Evolutionary conservation across 2,113 vertebrate genomes (phyloP).

Genomic region (Morone saxatilis): DNA sequence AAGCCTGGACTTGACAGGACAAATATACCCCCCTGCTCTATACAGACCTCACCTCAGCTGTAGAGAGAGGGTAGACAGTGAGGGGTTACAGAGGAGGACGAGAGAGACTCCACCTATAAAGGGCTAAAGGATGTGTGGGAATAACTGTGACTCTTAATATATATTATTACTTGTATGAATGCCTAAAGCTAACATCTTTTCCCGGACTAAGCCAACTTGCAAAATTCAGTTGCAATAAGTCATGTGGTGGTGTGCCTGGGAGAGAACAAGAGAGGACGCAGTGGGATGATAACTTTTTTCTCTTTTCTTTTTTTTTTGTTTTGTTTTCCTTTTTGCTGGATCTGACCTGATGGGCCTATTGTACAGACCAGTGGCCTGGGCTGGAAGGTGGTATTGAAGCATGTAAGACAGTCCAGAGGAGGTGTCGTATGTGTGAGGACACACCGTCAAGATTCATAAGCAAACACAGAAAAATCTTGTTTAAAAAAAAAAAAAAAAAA

Average conservation of each 20-base stretch:
- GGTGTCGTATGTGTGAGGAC: constrained; percentile 36
- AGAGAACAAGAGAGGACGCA: constrained; percentile 60
- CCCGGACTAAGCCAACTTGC: constrained; percentile 75
- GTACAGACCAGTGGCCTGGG: neutral
- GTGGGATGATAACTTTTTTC: constrained; percentile 77
- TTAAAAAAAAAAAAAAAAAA: constrained; percentile 37
- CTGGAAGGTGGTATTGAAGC: constrained; percentile 26
- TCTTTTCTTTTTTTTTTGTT: constrained; percentile 20
- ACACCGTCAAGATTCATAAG: constrained; percentile 61
- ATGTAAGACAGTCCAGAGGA: constrained; percentile 48
- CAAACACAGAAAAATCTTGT: constrained; percentile 63
- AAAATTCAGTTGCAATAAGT: constrained; percentile 84
- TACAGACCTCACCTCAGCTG: constrained; percentile 57
- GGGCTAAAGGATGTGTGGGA: constrained; percentile 86
- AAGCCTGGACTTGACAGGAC: constrained; percentile 56
- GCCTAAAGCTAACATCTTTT: constrained; percentile 75
- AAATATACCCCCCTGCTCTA: constrained; percentile 2
- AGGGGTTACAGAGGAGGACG: constrained; percentile 57
- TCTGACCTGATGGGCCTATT: constrained; percentile 42
- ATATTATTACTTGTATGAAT: constrained; percentile 75
- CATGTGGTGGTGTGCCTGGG: constrained; percentile 60
- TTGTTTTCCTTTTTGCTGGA: constrained; percentile 42
- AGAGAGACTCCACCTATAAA: constrained; percentile 80
- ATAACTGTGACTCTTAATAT: constrained; percentile 78
- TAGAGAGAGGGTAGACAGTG: constrained; percentile 31